Base-by-base conservation (phyloP, 2,888 invertebrate genomes). In the Chrysina gloriosa region DNA sequence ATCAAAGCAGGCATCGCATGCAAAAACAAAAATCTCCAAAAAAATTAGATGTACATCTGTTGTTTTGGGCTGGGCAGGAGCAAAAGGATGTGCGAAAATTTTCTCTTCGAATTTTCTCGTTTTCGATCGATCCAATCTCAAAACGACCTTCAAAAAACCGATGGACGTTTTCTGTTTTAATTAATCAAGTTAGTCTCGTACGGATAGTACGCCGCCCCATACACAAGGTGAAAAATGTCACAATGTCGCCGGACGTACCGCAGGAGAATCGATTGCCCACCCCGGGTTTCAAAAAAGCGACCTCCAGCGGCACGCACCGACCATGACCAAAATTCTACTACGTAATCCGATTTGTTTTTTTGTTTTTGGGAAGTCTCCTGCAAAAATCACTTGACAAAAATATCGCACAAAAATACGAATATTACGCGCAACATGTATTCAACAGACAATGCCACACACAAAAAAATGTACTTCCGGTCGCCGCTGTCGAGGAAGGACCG, bases 201-300 rank as follows among this genome's bases (percentile, higher is more conserved):
- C 77, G 75, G 78, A 75, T 87, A 88, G 89, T 90, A 90, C 91
- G 90, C 88, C 88, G 91, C 91, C 92, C 92, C 92, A 91, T 91
- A 90, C 92, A 92, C 91, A 92, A 63, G 90, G 89, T 87, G 85
- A 92, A 92, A 91, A 91, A 90, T 92, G 92, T 91, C 92, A 92
- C 91, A 91, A 89, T 88, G 89, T 84, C 84, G 82, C 82, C 47
- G 54, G 63, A 45, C 82, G 83, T 78, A 79, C 74, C 80, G 81
- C 79, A 78, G 79, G 81, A 81, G 81, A 77, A 77, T 76, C 78
- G 77, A 75, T 76, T 77, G 79, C 83, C 82, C 80, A 79, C 77
- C 81, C 80, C 77, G 83, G 83, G 80, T 82, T 80, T 80, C 81
- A 84, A 83, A 84, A 73, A 83, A 82, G 74, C 79, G 80, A 76